These are phyloP conservation scores for Tauraco hartlaubi DNA, from an alignment of 2,797 vertebrate species.

Conservation along the genomic window DNA sequence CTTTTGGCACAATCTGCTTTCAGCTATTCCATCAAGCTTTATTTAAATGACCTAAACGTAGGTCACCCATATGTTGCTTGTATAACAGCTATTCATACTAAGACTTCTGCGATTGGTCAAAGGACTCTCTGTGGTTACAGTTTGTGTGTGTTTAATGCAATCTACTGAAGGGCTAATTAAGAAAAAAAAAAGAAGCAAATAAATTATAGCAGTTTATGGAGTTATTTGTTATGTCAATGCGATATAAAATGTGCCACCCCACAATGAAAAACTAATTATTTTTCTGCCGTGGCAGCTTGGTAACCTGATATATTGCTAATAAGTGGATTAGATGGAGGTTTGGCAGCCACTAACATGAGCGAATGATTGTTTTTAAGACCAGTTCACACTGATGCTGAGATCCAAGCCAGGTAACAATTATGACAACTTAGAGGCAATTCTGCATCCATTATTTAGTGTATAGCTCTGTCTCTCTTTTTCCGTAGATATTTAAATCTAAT, in stretches of 20 bases:
- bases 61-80: background rate
- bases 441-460: background rate
- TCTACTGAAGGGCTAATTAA: constrained; percentile 18
- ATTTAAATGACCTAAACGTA: constrained; percentile 22
- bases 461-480: background rate
- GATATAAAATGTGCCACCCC: background rate
- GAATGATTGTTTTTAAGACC: background rate
- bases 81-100: background rate
- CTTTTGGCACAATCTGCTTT: background rate
- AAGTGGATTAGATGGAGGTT: constrained; percentile 1
- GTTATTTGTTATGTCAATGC: constrained; percentile 25
- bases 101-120: background rate
- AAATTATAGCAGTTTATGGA: constrained; percentile 16
- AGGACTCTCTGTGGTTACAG: background rate
- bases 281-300: constrained; percentile 5
- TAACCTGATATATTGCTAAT: constrained; percentile 35
- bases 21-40: background rate
- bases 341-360: background rate
- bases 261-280: constrained; percentile 54
- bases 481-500: background rate
- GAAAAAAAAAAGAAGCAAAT: background rate
- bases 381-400: background rate
- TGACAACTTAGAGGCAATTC: background rate
- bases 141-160: background rate
- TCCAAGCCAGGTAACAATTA: background rate